Conservation (phyloP, 2,888 invertebrate species). For the Listrodromus nycthemerus region DNA sequence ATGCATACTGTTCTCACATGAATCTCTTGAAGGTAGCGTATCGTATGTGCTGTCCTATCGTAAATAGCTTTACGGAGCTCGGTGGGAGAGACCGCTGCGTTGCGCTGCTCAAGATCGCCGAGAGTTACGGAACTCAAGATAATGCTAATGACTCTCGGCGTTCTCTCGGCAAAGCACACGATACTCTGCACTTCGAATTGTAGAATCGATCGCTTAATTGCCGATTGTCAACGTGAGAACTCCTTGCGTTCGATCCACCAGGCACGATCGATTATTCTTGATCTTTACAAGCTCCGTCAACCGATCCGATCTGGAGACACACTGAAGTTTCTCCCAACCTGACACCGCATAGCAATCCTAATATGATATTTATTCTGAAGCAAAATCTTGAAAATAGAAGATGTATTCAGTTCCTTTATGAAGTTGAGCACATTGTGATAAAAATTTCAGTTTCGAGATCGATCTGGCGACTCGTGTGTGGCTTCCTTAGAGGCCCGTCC, state of each 20-base stretch:
- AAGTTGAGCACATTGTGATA: not conserved
- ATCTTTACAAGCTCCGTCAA: conserved; percentile 58
- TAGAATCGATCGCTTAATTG: conserved; percentile 69
- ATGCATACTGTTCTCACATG: conserved; percentile 53
- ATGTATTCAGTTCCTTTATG: not conserved
- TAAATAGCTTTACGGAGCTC: conserved; percentile 42
- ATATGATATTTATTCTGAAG: not conserved
- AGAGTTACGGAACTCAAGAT: conserved; percentile 63
- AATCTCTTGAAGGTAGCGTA: conserved; percentile 60
- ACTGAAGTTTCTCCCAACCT: conserved; percentile 30
- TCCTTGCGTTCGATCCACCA: conserved; percentile 47
- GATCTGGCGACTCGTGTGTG: not conserved
- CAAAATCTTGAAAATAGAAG: not conserved
- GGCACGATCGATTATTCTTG: conserved; percentile 63
- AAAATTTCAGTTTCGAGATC: not conserved
- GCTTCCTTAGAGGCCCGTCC: too few relatives aligned
- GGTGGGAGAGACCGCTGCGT: conserved; percentile 48
- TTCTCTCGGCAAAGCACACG: conserved; percentile 43
- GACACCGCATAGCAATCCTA: not conserved
- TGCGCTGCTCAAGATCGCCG: conserved; percentile 57
- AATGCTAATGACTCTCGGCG: conserved; percentile 67
- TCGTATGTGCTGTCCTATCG: conserved; percentile 38
- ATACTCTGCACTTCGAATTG: conserved; percentile 59
- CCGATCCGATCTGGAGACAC: conserved; percentile 40
- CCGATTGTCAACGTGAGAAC: conserved; percentile 68